A percentile compares a stretch with the other conserved stretches of the same genome.
Evolutionary conservation across 2,797 vertebrate species (phyloP).

Genomic region (Anas bernieri): DNA sequence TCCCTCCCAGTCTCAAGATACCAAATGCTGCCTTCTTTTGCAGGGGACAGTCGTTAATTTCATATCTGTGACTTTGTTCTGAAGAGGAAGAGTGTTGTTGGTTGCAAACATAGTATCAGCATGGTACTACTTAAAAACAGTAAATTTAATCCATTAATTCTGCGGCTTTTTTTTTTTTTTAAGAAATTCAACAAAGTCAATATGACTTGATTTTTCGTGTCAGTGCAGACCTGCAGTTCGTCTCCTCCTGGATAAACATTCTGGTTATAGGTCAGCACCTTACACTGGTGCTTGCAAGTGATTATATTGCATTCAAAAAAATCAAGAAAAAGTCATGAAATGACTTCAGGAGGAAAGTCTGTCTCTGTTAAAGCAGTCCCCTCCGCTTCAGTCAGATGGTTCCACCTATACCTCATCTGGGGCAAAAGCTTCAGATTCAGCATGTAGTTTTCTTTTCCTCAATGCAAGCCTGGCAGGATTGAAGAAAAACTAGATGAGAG

Average conservation of each 20-base stretch:
- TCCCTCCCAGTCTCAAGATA: background rate
- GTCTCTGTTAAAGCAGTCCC: background rate
- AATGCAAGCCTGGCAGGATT: accelerated
- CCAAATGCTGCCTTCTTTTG: background rate
- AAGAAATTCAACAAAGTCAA: background rate
- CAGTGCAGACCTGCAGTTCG: background rate
- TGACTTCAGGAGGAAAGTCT: background rate
- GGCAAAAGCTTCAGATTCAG: accelerated
- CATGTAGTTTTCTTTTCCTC: background rate
- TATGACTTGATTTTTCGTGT: background rate
- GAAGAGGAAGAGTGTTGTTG: background rate
- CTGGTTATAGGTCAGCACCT: constrained; percentile 13
- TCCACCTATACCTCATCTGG: background rate
- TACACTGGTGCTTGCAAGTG: background rate
- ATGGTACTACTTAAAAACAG: background rate
- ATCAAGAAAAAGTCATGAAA: background rate
- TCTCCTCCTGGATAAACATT: constrained; percentile 52
- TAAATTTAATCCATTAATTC: background rate
- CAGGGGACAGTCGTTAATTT: background rate
- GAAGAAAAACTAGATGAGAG: background rate
- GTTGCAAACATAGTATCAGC: background rate
- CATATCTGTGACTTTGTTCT: background rate
- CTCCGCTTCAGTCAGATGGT: background rate
- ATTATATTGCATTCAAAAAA: background rate
- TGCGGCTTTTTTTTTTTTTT: too few relatives aligned